Evolutionary conservation across 2,113 vertebrate genomes (phyloP), one percentile per base, ranked within the genome.

Genomic region (Heptranchias perlo): DNA sequence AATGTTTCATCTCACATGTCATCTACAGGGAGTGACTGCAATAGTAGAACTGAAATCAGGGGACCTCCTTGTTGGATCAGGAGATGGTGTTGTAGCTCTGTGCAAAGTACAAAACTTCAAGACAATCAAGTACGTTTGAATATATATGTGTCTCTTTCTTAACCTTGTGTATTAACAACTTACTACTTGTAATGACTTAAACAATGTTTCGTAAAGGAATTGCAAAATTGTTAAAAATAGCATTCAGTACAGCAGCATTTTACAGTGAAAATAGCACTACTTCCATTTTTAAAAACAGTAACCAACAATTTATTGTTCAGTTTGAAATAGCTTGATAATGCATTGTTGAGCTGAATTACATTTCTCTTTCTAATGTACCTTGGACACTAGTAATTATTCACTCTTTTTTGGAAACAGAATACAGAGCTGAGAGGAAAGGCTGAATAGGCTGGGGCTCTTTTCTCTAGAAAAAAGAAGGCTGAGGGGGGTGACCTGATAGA

Each of bases 71-170:
- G 97, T 99, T 1, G 98, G 99, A 82, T 98, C 98, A 1, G 98
- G 99, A 96, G 98, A 97, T 44, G 99, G 99, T 21, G 96, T 97
- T 86, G 96, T 99, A 96, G 96, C 97, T n/a, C 97, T 98, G 89
- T 99, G 98, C 96, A 98, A 98, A 96, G 97, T 96, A 65, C 97
- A 97, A 3, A 97, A 96, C 97, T 99, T 98, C 97, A 99, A 98
- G 98, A 96, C 96, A 49, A 97, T 98, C 28, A 99, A 98, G 99
- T 99, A 97, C 98, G 98, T 98, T 96, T 93, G 86, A 86, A 95
- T 95, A 23, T 52, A 69, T 69, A 52, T 49, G 31, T 62, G 4
- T 47, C 11, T 28, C 44, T 95, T 69, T 69, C 10, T 69, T 52
- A 73, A 95, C 13, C 64, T 31, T 62, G 1, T 21, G 89, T 73